Evolutionary conservation across 64 coral and sea anemone genomes (phyloP), one percentile per base, ranked within the genome.

Genomic region (Actinia tenebrosa): DNA sequence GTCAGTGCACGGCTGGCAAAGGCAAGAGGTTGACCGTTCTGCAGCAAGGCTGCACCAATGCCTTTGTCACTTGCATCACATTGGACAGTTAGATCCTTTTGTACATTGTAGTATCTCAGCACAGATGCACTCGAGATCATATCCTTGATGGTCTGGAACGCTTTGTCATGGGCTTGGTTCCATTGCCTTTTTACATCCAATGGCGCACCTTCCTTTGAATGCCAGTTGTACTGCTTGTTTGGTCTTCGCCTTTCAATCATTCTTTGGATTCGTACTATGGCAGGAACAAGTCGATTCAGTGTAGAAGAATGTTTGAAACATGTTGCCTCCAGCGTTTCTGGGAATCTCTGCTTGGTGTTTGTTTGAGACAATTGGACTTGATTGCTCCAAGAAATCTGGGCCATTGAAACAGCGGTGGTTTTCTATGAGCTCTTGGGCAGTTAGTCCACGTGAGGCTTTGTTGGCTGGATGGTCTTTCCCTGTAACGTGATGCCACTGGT

Each of bases 201-300:
- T 4, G 87, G 79, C 19, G 87, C 89, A 44, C 89, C 87, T 19
- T 91, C 44, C 44, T 59, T 86, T 8, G 89, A 84, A 60, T 84
- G 87, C 94, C 94, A 95, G 44, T 95, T 95, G 46, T 86, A 23
- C 17, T 87, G 61, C 53, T 95, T 95, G 43, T 95, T 78, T 16
- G 37, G 60, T 80, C 94, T 19, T 19, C 43, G 26, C 17, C 60
- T 83, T 84, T 92, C 89, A 45, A 92, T 92, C 77, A 86, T 91
- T 44, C 87, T 86, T 82, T 95, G 94, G 45, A 92, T 84, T 3
- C 17, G 53, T 2, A 92, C 84, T 22, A 92, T 84, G 16, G 79
- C 42, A 50, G 11, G 23, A 23, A 86, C 86, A 46, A 95, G 90
- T n/a, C 90, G 90, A 26, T 83, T 83, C 16, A 91, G 62, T 27